Percentiles rank a stretch among this genome's conserved stretches.
phyloP scores from a whole-genome alignment of 2,113 vertebrate genomes.

The Menidia beryllina region DNA sequence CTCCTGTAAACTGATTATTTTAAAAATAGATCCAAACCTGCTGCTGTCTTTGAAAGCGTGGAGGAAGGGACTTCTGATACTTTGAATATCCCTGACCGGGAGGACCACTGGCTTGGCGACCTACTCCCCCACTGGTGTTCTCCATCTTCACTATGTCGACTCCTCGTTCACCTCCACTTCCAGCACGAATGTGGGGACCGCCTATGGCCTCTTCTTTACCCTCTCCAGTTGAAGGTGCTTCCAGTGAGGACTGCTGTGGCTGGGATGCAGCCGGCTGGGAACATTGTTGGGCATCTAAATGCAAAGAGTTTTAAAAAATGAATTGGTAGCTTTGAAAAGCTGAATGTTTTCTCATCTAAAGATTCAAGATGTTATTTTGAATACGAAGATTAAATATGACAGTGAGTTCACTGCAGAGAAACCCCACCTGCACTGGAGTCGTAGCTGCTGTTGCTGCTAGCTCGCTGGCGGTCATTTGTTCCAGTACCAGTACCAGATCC shows the following conservation, averaged over 20 bases:
- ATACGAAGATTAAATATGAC: too few relatives aligned
- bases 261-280: slow-evolving; percentile 75
- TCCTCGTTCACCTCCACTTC: slow-evolving; percentile 68
- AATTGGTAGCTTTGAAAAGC: not conserved
- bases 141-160: slow-evolving; percentile 81
- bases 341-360: not conserved
- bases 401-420: not conserved
- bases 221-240: slow-evolving; percentile 78
- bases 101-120: slow-evolving; percentile 76
- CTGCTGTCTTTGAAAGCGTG: slow-evolving; percentile 93
- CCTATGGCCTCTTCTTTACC: slow-evolving; percentile 79
- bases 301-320: not conserved
- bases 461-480: slow-evolving; percentile 71
- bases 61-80: slow-evolving; percentile 93
- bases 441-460: slow-evolving; percentile 87
- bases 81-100: slow-evolving; percentile 87
- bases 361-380: not conserved
- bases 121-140: slow-evolving; percentile 68
- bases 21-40: slow-evolving; percentile 82
- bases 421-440: slow-evolving; percentile 84
- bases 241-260: slow-evolving; percentile 67
- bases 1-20: too few relatives aligned
- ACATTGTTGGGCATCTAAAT: slow-evolving; percentile 79
- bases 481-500: slow-evolving; percentile 70
- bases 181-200: slow-evolving; percentile 64